Evolutionary conservation across 2,113 vertebrate genomes (phyloP), one percentile per base, ranked within the genome.

Genomic region (Orthonyx spaldingii): DNA sequence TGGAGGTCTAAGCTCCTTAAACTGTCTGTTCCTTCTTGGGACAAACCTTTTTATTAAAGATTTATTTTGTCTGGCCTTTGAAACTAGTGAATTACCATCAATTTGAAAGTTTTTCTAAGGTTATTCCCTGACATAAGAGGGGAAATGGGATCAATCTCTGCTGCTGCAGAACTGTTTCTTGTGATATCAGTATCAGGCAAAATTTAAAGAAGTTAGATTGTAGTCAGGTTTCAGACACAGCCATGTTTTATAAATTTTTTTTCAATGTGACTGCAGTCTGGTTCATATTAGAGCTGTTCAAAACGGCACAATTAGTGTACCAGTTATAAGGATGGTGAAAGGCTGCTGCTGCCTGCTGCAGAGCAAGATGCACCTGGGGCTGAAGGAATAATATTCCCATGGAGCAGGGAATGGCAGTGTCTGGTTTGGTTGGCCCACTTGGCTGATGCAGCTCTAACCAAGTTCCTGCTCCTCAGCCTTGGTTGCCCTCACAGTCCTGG

Each of bases 1-100:
- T 91, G 84, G 89, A 96, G 56, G 60, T 82, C 27, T 91, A 79
- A 85, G 50, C 74, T 90, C 63, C 92, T 91, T 76, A 85, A 93
- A 90, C 49, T 33, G n/a, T 41, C 64, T 28, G 18, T n/a, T 87
- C 46, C 77, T 84, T 96, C 92, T 92, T 57, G 63, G 85, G 89
- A 46, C 16, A 96, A 95, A 92, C 16, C 59, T 92, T 85, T 96
- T 96, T 96, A 91, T 72, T 86, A 92, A 92, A 86, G 90, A 96
- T 96, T 96, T 95, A 90, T 96, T 93, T 93, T 9, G 13, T 88
- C 88, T 95, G 87, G 68, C 90, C 81, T 89, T 92, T 96, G 56
- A 92, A 92, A 94, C 50, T 37, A 90, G 56, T 78, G 84, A 91
- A 93, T 93, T 91, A 89, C 22, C 46, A 81, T 94, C 71, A 92